Percentiles rank a stretch among this genome's conserved stretches.
phyloP scores from a whole-genome alignment of 2,797 vertebrate species.

The Serranus cabrilla region DNA sequence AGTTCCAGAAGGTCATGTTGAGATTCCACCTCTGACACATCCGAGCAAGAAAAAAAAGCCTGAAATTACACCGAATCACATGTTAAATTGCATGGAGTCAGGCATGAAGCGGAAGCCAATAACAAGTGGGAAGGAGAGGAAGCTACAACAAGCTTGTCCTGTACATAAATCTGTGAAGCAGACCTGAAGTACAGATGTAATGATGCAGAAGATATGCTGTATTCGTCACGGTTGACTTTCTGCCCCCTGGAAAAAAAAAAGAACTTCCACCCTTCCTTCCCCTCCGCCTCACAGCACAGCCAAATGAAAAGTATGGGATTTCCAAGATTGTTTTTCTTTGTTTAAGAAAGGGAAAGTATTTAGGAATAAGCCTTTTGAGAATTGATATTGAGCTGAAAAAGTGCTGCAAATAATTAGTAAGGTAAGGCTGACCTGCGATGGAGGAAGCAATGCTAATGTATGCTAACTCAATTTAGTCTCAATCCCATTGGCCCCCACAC shows the following conservation, averaged over 20 bases:
- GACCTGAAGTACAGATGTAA: conserved; percentile 72
- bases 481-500: conserved; percentile 53
- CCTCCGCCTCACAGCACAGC: conserved; percentile 15
- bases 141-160: conserved; percentile 49
- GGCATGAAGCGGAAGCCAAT: conserved; percentile 38
- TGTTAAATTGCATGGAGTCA: conserved; percentile 48
- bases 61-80: conserved; percentile 50
- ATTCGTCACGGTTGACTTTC: conserved; percentile 63
- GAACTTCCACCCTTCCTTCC: conserved; percentile 16
- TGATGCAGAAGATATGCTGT: conserved; percentile 67
- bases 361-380: conserved; percentile 39
- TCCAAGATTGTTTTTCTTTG: conserved; percentile 24
- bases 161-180: conserved; percentile 69
- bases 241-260: conserved; percentile 34
- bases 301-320: conserved; percentile 30
- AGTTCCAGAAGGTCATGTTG: conserved; percentile 5
- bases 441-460: conserved; percentile 64
- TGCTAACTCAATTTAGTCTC: conserved; percentile 74
- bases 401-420: conserved; percentile 54
- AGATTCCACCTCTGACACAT: conserved; percentile 26
- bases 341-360: conserved; percentile 27
- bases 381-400: conserved; percentile 38
- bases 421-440: conserved; percentile 37
- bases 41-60: conserved; percentile 21
- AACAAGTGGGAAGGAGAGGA: conserved; percentile 39